Base-by-base conservation (phyloP, 2,888 invertebrate genomes). In the Standfussiana lucernea region DNA sequence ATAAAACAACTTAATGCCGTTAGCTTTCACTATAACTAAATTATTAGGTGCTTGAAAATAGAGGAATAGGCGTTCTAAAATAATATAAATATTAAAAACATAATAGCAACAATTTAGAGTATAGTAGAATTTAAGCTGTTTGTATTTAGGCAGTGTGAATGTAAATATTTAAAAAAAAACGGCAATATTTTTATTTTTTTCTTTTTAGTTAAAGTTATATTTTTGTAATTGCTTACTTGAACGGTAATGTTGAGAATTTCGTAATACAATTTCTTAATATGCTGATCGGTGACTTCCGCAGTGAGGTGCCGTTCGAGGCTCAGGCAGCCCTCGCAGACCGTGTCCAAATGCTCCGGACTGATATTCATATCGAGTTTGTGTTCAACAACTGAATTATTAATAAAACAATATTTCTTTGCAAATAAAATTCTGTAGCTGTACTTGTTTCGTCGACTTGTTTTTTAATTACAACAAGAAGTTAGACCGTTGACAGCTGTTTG, bases 301-400 rank as follows among this genome's bases (percentile, higher is more conserved):
- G 61, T 81, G 50, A 92, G 79, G 50, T 89, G 89, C 7, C 92
- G 87, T 64, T 92, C 92, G 5, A 85, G 82, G 79, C 92, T 92
- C 35, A 93, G 79, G 77, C 93, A 93, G 35, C 92, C 93, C 74
- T 89, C 89, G 78, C 93, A 93, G n/a, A 90, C 85, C 28, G 82
- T 80, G 47, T 75, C 80, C 45, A 83, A 67, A 40, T 80, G 56
- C 10, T 81, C 72, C 28, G 75, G 66, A 40, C 66, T 83, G 18
- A 78, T 71, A 45, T 83, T 78, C 53, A 82, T 62, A 79, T 81
- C 78, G 85, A 79, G 84, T 76, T 50, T 67, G 67, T 64, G 13
- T 68, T n/a, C 59, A 50, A 32, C 56, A 67, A 13, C 0, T 3
- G 37, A 45, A 56, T 24, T 32, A 50, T 13, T n/a, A 64, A 21